Evolutionary conservation across 2,113 vertebrate genomes (phyloP).

Genomic region (Leptosomus discolor): DNA sequence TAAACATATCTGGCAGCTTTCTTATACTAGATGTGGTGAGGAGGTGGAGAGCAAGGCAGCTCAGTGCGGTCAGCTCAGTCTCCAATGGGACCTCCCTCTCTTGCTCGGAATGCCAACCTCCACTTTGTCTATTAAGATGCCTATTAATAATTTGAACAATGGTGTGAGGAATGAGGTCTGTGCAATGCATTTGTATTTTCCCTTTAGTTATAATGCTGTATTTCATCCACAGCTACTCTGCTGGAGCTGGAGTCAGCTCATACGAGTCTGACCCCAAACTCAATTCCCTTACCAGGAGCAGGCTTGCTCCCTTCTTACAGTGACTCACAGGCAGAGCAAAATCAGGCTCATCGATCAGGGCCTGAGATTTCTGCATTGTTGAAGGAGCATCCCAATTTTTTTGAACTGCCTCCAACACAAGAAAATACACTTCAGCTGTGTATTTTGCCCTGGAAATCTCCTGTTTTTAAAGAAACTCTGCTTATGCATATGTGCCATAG

Average conservation of each 20-base stretch:
- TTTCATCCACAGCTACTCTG: background rate
- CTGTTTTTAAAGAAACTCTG: background rate
- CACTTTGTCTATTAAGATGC: background rate
- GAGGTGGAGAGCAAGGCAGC: background rate
- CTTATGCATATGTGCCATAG: background rate
- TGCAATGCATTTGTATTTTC: background rate
- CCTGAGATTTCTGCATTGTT: background rate
- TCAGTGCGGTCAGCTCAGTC: fast-evolving
- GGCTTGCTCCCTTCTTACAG: background rate
- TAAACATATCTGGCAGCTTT: background rate
- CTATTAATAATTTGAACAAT: background rate
- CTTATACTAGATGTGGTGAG: background rate
- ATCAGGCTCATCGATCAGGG: background rate
- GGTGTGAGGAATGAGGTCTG: background rate
- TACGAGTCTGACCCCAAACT: background rate
- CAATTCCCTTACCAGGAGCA: background rate
- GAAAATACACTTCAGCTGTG: background rate
- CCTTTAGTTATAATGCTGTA: background rate
- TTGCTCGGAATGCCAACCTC: background rate
- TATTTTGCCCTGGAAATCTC: background rate
- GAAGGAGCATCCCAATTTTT: background rate
- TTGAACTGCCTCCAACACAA: background rate
- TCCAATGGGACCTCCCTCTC: fast-evolving
- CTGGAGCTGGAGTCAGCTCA: background rate
- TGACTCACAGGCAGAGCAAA: background rate